Evolutionary conservation across 1,140 invertebrate species (phyloP).

Genomic region (Achatina immaculata): DNA sequence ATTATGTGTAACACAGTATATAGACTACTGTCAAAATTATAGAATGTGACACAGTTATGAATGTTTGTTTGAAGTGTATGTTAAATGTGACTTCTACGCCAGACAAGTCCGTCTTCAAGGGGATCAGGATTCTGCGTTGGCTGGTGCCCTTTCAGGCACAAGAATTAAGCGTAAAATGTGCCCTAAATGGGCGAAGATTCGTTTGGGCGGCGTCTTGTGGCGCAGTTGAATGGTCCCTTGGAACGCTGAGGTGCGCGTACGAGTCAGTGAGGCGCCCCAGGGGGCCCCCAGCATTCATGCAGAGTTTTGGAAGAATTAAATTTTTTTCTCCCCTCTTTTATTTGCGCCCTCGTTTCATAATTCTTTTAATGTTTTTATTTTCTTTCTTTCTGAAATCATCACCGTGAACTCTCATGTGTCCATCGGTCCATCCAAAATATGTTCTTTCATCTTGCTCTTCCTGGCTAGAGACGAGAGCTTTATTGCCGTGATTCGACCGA

Average conservation of each 20-base stretch:
- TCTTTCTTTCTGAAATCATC: neutral
- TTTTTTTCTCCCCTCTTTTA: neutral
- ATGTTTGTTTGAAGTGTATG: neutral
- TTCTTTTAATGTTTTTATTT: slow-evolving; percentile 1
- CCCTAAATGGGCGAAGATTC: neutral
- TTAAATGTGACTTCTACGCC: neutral
- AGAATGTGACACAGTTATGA: too few relatives aligned
- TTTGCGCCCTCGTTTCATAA: neutral
- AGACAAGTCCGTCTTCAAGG: neutral
- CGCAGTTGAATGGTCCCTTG: neutral
- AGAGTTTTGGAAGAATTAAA: neutral
- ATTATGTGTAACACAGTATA: too few relatives aligned
- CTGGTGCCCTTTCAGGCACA: neutral
- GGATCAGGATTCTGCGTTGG: neutral
- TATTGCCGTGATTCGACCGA: neutral
- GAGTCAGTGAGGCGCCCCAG: neutral
- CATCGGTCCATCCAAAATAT: neutral
- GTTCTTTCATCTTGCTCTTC: neutral
- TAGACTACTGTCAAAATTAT: too few relatives aligned
- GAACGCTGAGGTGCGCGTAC: neutral
- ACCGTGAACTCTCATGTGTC: neutral
- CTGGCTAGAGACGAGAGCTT: neutral
- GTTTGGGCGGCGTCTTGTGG: neutral
- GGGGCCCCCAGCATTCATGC: neutral
- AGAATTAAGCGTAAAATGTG: neutral